A percentile compares a stretch with the other conserved stretches of the same genome.
Evolutionary conservation across 2,888 invertebrate species (phyloP).

Genomic region (Athalia cordata): DNA sequence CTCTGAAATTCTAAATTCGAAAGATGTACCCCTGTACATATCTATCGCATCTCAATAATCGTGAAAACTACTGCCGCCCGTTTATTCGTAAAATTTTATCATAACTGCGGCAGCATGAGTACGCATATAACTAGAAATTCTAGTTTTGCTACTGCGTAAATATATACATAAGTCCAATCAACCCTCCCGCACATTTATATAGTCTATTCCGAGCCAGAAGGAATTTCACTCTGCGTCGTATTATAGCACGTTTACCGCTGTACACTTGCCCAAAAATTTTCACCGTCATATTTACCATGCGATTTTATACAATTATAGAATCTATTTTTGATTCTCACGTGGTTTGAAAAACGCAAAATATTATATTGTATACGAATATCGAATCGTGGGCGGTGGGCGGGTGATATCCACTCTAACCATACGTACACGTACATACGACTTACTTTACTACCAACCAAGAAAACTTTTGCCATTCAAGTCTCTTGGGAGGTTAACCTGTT

Average conservation of each 20-base stretch:
- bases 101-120: too few relatives aligned
- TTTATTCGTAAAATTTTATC: too few relatives aligned
- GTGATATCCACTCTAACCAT: too few relatives aligned
- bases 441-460: neutral
- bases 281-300: neutral
- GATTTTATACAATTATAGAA: neutral
- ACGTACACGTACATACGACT: too few relatives aligned
- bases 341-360: neutral
- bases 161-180: constrained; percentile 30
- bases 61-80: too few relatives aligned
- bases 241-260: neutral
- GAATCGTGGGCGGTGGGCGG: neutral
- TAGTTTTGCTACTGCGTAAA: too few relatives aligned
- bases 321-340: constrained; percentile 16
- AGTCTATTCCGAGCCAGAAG: constrained; percentile 33
- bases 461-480: constrained; percentile 15
- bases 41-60: too few relatives aligned
- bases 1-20: too few relatives aligned
- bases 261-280: neutral
- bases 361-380: too few relatives aligned
- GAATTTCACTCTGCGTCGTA: constrained; percentile 23
- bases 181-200: constrained; percentile 35
- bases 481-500: constrained; percentile 16
- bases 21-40: too few relatives aligned
- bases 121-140: too few relatives aligned